These are phyloP conservation scores for Melanaphis sacchari DNA, from an alignment of 1,140 invertebrate species.

Conservation along the genomic window DNA sequence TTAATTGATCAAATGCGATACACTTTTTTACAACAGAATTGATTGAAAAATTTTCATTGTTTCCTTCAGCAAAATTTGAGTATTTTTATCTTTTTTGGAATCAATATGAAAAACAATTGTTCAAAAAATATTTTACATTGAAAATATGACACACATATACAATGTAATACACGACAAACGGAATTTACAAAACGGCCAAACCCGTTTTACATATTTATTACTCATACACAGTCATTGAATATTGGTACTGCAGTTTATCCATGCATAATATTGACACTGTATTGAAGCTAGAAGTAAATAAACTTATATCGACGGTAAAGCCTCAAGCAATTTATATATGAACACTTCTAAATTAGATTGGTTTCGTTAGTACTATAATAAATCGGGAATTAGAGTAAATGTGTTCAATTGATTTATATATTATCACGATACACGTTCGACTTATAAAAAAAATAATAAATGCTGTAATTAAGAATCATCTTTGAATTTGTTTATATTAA, in stretches of 20 bases:
- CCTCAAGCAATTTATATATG: background rate
- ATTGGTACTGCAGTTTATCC: background rate
- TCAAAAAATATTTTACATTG: background rate
- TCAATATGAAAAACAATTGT: slow-evolving; percentile 13
- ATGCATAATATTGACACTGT: background rate
- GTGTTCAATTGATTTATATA: background rate
- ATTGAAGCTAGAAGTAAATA: background rate
- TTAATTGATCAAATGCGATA: background rate
- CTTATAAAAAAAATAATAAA: background rate
- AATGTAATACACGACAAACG: background rate
- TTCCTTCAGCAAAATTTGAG: background rate
- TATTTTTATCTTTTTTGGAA: background rate
- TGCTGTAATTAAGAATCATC: background rate
- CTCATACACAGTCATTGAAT: background rate
- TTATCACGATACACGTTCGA: background rate
- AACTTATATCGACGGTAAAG: slow-evolving; percentile 25
- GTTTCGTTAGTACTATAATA: background rate
- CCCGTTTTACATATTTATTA: slow-evolving; percentile 32
- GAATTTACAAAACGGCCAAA: background rate
- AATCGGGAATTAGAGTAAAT: background rate
- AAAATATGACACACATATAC: background rate
- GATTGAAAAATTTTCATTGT: background rate
- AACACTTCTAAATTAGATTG: slow-evolving; percentile 7
- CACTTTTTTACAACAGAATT: background rate
- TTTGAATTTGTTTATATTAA: background rate